A percentile compares a stretch with the other conserved stretches of the same genome.
These are phyloP conservation scores for Myocastor coypus DNA, from an alignment of 2,113 vertebrate species.

Conservation along the genomic window DNA sequence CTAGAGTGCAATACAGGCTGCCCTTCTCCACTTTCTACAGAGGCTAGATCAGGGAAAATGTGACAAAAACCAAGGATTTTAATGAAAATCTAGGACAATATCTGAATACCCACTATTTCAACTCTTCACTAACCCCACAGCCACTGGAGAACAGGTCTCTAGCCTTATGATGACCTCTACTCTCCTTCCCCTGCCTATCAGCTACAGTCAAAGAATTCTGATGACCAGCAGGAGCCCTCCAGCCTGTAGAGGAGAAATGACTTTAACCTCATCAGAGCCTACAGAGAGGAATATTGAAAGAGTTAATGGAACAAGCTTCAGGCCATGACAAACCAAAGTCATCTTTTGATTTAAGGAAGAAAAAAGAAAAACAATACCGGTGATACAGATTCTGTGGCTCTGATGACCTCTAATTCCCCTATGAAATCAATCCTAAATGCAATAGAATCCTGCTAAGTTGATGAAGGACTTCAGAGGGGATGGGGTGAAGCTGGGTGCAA, in stretches of 20 bases:
- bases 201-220: conserved; percentile 64
- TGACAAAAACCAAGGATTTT: background rate
- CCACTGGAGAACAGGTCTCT: background rate
- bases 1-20: background rate
- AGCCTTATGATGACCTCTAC: background rate
- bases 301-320: conserved; percentile 83
- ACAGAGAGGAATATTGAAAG: conserved; percentile 78
- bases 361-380: conserved; percentile 31
- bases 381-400: conserved; percentile 6
- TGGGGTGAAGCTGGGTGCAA: background rate
- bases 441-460: background rate
- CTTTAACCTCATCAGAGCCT: conserved; percentile 81
- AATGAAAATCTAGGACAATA: background rate
- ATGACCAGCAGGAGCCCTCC: conserved; percentile 43
- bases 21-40: background rate
- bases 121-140: background rate
- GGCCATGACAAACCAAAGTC: conserved; percentile 78
- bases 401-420: background rate
- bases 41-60: background rate
- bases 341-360: conserved; percentile 65
- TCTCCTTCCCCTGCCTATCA: background rate
- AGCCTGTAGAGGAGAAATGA: conserved; percentile 71
- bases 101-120: background rate
- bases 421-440: conserved; percentile 51
- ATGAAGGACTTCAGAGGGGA: background rate